Percentiles rank a stretch among this genome's conserved stretches.
Evolutionary conservation across 2,113 vertebrate genomes (phyloP).

Genomic region (Atlantisia rogersi): DNA sequence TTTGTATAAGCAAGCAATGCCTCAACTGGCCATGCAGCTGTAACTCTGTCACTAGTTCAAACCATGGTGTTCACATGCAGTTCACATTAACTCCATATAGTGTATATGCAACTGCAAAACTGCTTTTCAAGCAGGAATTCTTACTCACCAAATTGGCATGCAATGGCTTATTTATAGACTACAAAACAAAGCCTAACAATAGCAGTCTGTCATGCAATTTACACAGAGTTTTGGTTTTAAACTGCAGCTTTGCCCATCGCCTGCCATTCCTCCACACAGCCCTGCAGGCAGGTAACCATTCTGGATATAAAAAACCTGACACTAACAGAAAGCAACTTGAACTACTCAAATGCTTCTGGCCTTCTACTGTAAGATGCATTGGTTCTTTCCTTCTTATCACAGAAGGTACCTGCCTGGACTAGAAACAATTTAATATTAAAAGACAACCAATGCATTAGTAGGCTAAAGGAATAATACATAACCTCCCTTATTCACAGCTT

Average conservation of each 20-base stretch:
- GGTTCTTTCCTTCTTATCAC: background rate
- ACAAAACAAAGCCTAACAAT: slow-evolving; percentile 42
- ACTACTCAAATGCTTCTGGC: background rate
- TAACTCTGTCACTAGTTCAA: background rate
- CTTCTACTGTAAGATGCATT: background rate
- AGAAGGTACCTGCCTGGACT: background rate
- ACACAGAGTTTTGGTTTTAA: background rate
- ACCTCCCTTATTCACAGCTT: background rate
- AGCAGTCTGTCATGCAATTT: background rate
- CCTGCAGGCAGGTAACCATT: background rate
- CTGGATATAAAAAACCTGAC: background rate
- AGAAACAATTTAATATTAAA: background rate
- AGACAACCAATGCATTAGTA: background rate
- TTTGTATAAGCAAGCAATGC: background rate
- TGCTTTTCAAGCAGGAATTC: slow-evolving; percentile 1
- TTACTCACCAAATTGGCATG: slow-evolving; percentile 37
- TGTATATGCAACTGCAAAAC: background rate
- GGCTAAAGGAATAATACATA: background rate
- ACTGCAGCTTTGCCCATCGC: background rate
- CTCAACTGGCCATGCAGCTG: background rate
- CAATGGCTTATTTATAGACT: slow-evolving; percentile 48
- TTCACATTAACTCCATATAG: background rate
- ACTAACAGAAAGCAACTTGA: background rate
- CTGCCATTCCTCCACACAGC: background rate
- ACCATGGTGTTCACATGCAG: background rate